Evolutionary conservation across 1,140 invertebrate species (phyloP).

Genomic region (Brachionus rotundiformis): DNA sequence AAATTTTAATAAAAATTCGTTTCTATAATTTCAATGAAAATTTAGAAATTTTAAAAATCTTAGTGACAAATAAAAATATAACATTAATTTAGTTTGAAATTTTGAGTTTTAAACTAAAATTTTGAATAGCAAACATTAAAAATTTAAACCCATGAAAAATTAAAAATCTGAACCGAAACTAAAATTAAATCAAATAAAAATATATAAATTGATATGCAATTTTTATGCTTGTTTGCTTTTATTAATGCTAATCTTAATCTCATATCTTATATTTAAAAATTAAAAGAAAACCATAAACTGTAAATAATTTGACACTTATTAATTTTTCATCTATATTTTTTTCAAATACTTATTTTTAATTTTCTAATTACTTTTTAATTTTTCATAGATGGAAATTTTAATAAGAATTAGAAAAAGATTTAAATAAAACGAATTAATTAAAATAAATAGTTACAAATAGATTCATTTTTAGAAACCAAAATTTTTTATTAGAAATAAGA

Average conservation of each 20-base stretch:
- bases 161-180: not conserved
- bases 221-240: not conserved
- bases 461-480: too few species aligned
- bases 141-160: not conserved
- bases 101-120: not conserved
- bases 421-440: too few species aligned
- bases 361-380: constrained; percentile 1
- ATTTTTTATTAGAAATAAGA: too few species aligned
- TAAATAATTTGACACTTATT: constrained; percentile 11
- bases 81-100: too few species aligned
- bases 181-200: not conserved
- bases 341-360: not conserved
- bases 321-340: not conserved
- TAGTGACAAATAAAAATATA: too few species aligned
- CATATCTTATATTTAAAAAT: not conserved
- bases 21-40: too few species aligned
- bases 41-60: too few species aligned
- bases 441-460: too few species aligned
- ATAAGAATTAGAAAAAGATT: too few species aligned
- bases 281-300: not conserved
- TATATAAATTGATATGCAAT: not conserved
- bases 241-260: not conserved
- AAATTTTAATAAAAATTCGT: too few species aligned
- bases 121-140: not conserved
- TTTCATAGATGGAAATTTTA: too few species aligned